Base-by-base conservation (phyloP, 2,888 invertebrate species). In the Adelognathus sp. region DNA sequence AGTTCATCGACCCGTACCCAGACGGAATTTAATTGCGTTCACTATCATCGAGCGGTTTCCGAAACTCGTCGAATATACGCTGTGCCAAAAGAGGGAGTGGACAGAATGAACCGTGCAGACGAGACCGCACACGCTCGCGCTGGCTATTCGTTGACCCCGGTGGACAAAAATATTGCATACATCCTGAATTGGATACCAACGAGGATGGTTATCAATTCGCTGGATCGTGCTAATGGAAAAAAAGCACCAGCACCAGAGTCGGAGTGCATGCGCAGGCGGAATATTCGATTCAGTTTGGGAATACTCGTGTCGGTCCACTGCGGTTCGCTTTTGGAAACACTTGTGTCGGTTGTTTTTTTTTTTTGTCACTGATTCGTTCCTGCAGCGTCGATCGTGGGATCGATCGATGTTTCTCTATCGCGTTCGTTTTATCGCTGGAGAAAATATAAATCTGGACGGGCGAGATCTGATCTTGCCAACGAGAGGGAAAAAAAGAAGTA, bases 1-100 rank as follows among this genome's bases (percentile, higher is more conserved):
- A 60, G 39, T 33, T 9, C 52, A 60, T 66, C 56, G 36, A 69
- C 63, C 27, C 36, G 29, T 21, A 31, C 39, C 60, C 52, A 39
- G 31, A 31, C 31, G 66, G 60, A 54, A 72, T 66, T 72, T 61
- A 72, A 76, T 72, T 76, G 76, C 16, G 52, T 41, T 50, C 36
- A 18, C 44, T 50, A 74, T 39, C 41, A 14, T 50, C 60, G 29
- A 41, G 1, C 24, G 50, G 21, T 24, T 21, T 50, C 4, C n/a
- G 21, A 24, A 24, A 50, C 4, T n/a, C 50, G 50, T 24, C 21
- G 11, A 11, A 24, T 41, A 14, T 11, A 3, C 50, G 50, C 21
- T 21, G 50, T n/a, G n/a, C n/a, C n/a, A 50, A 50, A 50, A 50
- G 24, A 21, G 21, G 50, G n/a, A n/a, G n/a, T n/a, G n/a, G n/a